Evolutionary conservation across 2,797 vertebrate genomes (phyloP), one percentile per base, ranked within the genome.

Genomic region (Acanthopagrus latus): DNA sequence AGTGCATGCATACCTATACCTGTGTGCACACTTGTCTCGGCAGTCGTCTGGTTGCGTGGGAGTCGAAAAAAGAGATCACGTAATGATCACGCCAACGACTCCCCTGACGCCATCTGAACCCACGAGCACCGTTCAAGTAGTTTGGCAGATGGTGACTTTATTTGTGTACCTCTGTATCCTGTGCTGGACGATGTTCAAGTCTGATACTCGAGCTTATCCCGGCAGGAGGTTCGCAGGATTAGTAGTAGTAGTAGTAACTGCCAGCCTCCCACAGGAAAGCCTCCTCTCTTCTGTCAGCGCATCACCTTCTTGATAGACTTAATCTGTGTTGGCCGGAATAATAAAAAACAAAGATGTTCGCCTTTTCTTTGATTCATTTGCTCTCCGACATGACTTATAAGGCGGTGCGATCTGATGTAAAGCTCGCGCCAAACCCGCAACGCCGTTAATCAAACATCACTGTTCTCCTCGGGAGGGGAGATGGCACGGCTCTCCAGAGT

Each of bases 71-170:
- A 38, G 0, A 29, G 51, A 64, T 59, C n/a, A 72, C 16, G 44
- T 82, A 66, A 67, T 64, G 46, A 71, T 80, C 64, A 84, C 62
- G 65, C 70, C 71, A 83, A 81, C 73, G 60, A 67, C 75, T 84
- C 87, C 77, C 82, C 69, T 58, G 86, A 79, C 20, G 54, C 25
- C 67, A 59, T 76, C 64, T 78, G 67, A 82, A 70, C 48, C 74
- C 27, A 8, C 69, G 82, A 74, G 71, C 59, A 38, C 81, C 57
- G 17, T 84, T 82, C 85, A 89, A 90, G 76, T 57, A 38, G 69
- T 84, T 76, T 82, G 72, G 74, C 90, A 91, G 84, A 87, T 80
- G 83, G 78, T 69, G 72, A 79, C 58, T 84, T 74, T 70, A 84
- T 88, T 76, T 90, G 71, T 72, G 76, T 71, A 63, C 38, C 71